These are phyloP conservation scores for Clavelina lepadiformis DNA, from an alignment of 23 tunicate genomes.

Conservation along the genomic window DNA sequence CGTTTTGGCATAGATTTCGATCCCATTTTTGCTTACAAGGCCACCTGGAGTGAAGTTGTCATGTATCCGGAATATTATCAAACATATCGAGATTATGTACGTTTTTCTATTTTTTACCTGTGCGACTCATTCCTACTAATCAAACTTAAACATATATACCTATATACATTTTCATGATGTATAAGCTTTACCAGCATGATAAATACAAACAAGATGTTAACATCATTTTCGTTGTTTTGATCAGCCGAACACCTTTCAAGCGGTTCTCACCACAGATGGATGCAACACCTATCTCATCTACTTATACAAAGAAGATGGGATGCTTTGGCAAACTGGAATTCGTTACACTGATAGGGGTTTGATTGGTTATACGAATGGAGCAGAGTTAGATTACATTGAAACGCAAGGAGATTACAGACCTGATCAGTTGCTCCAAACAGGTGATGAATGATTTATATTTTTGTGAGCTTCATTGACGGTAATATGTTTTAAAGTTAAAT, in stretches of 20 bases:
- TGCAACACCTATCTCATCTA: conserved; percentile 47
- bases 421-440: conserved; percentile 17
- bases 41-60: conserved; percentile 43
- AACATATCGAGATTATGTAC: too few relatives aligned
- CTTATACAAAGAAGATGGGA: conserved; percentile 31
- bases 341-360: conserved; percentile 11
- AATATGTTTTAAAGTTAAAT: too few relatives aligned
- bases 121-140: too few relatives aligned
- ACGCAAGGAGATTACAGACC: conserved; percentile 33
- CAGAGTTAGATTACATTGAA: conserved; percentile 11
- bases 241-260: conserved; percentile 70
- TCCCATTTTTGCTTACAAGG: conserved; percentile 41
- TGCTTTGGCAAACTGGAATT: conserved; percentile 30
- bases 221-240: too few relatives aligned
- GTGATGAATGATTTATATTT: too few relatives aligned
- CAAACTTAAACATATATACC: too few relatives aligned
- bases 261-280: conserved; percentile 40
- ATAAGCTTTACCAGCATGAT: too few relatives aligned
- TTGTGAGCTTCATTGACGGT: too few relatives aligned
- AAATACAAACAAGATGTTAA: too few relatives aligned
- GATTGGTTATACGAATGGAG: conserved; percentile 54
- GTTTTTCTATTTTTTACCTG: too few relatives aligned
- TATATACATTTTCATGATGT: too few relatives aligned
- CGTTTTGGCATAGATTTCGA: conserved; percentile 10
- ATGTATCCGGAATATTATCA: conserved; percentile 43